Evolutionary conservation across 2,113 vertebrate genomes (phyloP).

Genomic region (Phoxinus phoxinus): DNA sequence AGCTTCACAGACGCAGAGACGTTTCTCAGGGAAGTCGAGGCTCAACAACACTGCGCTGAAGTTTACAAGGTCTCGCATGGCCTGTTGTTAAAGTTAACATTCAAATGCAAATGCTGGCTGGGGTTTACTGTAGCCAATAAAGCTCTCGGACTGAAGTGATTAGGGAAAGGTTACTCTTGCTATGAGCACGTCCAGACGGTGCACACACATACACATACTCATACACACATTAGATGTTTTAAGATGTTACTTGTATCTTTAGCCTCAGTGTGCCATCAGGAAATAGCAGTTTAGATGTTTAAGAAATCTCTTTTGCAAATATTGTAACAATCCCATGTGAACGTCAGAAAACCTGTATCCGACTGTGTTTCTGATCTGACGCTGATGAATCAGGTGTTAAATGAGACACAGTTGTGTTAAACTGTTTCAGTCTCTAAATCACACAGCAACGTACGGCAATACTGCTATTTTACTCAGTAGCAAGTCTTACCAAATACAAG

Average conservation of each 20-base stretch:
- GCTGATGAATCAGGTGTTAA: no score
- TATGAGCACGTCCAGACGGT: neutral
- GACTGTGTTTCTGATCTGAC: no score
- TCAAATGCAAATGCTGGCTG: conserved; percentile 15
- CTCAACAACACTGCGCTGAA: neutral
- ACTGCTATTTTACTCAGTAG: no score
- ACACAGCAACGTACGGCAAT: no score
- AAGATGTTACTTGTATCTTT: neutral
- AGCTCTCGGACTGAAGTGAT: neutral
- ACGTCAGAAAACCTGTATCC: neutral
- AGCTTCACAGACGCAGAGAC: neutral
- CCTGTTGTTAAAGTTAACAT: conserved; percentile 31
- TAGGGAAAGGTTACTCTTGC: neutral
- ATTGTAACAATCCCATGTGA: neutral
- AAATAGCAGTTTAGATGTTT: neutral
- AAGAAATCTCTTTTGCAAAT: neutral
- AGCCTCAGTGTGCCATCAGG: neutral
- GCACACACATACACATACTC: neutral
- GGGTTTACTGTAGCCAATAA: conserved; percentile 3
- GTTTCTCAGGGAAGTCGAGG: neutral
- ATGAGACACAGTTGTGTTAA: no score
- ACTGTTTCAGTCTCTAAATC: no score
- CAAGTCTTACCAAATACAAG: no score
- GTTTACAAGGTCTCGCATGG: conserved; percentile 20
- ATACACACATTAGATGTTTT: neutral